These are phyloP conservation scores for Nymphalis io DNA, from an alignment of 1,140 invertebrate species.

Conservation along the genomic window DNA sequence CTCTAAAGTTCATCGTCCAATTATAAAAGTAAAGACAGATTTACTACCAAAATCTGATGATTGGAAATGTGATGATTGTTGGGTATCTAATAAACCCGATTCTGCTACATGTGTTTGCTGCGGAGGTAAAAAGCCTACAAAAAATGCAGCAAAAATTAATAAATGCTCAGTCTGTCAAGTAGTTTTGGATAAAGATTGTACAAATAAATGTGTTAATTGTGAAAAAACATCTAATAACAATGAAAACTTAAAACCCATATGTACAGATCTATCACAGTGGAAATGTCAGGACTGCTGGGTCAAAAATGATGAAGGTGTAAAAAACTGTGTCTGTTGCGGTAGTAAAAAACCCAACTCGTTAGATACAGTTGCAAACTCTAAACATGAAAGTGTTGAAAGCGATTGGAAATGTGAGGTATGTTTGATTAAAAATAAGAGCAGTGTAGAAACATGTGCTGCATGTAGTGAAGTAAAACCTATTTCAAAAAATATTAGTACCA, in stretches of 20 bases:
- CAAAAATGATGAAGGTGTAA: constrained; percentile 81
- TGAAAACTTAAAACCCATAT: constrained; percentile 15
- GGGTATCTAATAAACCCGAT: constrained; percentile 83
- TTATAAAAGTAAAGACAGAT: neutral
- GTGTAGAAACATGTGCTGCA: constrained; percentile 81
- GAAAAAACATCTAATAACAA: constrained; percentile 35
- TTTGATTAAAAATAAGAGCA: constrained; percentile 82
- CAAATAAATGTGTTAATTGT: constrained; percentile 43
- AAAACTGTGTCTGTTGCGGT: constrained; percentile 85
- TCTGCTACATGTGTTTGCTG: constrained; percentile 84
- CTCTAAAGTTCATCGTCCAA: neutral
- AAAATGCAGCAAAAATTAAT: constrained; percentile 15
- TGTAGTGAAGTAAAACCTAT: constrained; percentile 79
- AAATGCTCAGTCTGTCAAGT: constrained; percentile 43
- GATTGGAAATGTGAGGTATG: constrained; percentile 84
- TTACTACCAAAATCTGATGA: constrained; percentile 36
- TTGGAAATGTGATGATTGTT: constrained; percentile 83
- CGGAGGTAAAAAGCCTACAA: constrained; percentile 68
- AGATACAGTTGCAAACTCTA: constrained; percentile 25
- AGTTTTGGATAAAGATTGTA: constrained; percentile 20
- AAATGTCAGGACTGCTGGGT: constrained; percentile 85
- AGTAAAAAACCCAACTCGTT: constrained; percentile 46
- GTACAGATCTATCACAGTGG: constrained; percentile 41
- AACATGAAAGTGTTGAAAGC: constrained; percentile 51
- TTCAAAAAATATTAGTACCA: constrained; percentile 31